Conservation (phyloP, 2,113 vertebrate species). For the Scolopax mira region DNA sequence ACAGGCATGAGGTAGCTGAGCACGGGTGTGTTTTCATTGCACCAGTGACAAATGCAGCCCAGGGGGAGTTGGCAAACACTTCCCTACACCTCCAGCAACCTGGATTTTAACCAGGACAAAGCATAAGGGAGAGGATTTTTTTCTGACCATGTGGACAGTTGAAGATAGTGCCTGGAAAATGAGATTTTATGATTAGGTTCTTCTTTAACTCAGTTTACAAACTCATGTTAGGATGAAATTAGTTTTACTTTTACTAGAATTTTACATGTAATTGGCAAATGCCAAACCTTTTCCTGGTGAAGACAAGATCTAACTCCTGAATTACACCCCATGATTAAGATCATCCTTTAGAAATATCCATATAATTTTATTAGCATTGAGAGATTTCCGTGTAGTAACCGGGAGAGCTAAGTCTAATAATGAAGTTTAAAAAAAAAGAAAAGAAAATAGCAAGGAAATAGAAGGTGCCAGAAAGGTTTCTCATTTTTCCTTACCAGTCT, state of each 20-base stretch:
- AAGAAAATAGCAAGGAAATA: background rate
- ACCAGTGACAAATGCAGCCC: fast-evolving
- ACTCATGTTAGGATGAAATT: background rate
- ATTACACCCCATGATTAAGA: background rate
- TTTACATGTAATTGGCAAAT: background rate
- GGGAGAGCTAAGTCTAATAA: background rate
- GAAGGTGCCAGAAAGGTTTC: background rate
- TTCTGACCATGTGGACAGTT: background rate
- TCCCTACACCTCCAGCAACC: background rate
- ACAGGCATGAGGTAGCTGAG: background rate
- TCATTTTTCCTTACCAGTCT: background rate
- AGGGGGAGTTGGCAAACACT: background rate
- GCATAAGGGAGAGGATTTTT: background rate
- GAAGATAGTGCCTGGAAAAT: background rate
- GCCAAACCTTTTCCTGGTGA: background rate
- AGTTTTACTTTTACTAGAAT: background rate
- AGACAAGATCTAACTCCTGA: background rate
- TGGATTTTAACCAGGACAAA: background rate
- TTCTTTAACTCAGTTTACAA: background rate
- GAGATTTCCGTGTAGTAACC: background rate
- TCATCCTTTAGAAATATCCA: background rate
- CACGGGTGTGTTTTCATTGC: fast-evolving
- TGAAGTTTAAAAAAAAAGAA: background rate
- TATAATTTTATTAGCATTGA: background rate
- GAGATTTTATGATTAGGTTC: background rate